Evolutionary conservation across 2,888 invertebrate genomes (phyloP).

Genomic region (Lycaena phlaeas): DNA sequence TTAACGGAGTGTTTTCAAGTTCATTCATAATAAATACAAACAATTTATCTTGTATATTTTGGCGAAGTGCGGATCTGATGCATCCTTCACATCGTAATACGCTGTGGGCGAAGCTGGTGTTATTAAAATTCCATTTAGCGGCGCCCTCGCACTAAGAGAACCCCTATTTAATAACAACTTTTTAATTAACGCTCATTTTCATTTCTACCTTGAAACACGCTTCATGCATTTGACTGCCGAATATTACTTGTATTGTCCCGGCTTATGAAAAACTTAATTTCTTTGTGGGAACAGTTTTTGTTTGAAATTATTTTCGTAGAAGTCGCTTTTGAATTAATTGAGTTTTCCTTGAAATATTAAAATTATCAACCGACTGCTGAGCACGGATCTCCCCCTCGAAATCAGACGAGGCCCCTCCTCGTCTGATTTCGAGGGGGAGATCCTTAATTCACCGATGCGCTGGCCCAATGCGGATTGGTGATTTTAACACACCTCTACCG

Average conservation of each 20-base stretch:
- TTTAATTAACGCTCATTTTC: conserved; percentile 46
- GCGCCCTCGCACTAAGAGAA: conserved; percentile 26
- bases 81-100: conserved; percentile 31
- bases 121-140: conserved; percentile 40
- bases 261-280: too few species aligned
- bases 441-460: too few species aligned
- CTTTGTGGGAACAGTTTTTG: too few species aligned
- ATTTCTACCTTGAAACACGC: conserved; percentile 1
- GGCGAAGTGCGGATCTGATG: conserved; percentile 17
- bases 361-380: too few species aligned
- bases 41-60: conserved; percentile 18
- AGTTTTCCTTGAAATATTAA: too few species aligned
- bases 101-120: conserved; percentile 25
- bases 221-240: conserved; percentile 2
- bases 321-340: too few species aligned
- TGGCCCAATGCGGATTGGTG: too few species aligned
- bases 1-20: conserved; percentile 9
- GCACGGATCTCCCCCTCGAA: too few species aligned
- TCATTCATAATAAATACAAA: conserved; percentile 18
- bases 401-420: too few species aligned
- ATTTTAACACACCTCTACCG: too few species aligned
- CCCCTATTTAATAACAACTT: conserved; percentile 42
- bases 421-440: too few species aligned
- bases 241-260: neutral
- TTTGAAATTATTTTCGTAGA: too few species aligned